Conservation (phyloP, 2,888 invertebrate genomes). For the Phorcus lineatus region DNA sequence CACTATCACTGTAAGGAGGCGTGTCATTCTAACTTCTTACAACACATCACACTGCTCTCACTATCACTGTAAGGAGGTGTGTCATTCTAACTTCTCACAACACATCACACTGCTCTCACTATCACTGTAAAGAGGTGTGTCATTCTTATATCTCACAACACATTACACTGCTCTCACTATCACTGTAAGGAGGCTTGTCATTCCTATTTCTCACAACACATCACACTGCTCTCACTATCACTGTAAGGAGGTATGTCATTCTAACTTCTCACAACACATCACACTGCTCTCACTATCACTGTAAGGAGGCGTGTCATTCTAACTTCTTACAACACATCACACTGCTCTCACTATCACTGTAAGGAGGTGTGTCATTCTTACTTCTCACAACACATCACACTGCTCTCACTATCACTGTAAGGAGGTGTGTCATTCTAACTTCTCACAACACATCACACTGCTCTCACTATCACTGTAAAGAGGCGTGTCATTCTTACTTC, state of each 20-base stretch:
- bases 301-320: too few species aligned
- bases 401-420: not conserved
- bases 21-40: too few species aligned
- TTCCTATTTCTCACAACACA: not conserved
- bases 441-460: not conserved
- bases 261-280: not conserved
- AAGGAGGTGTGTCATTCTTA: too few species aligned
- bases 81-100: not conserved
- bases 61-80: too few species aligned
- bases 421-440: too few species aligned
- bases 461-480: not conserved
- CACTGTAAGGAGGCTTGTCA: too few species aligned
- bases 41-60: constrained; percentile 24
- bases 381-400: not conserved
- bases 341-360: not conserved
- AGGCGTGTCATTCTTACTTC: too few species aligned
- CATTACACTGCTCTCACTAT: not conserved
- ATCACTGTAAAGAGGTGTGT: too few species aligned
- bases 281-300: not conserved
- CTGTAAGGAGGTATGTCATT: too few species aligned
- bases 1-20: too few species aligned
- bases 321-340: constrained; percentile 76
- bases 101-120: not conserved
- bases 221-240: not conserved
- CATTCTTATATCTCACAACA: not conserved